Conservation (phyloP, 2,888 invertebrate genomes). For the Artemia sinica region DNA sequence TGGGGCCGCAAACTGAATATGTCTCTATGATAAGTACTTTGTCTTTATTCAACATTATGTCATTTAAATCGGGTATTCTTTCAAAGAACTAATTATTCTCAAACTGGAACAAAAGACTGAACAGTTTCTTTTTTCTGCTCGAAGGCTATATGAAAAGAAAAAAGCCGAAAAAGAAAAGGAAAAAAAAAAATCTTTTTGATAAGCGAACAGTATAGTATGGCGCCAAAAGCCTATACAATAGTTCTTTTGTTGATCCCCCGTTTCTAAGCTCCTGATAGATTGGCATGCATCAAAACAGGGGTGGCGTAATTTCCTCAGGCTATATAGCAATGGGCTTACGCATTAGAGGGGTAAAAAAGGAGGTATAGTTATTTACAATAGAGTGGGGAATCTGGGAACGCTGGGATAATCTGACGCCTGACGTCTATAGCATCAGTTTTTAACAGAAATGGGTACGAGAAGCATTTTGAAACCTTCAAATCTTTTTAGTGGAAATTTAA, state of each 20-base stretch:
- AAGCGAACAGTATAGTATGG: neutral
- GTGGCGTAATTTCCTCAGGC: neutral
- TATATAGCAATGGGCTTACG: too few relatives aligned
- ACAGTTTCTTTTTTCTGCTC: too few relatives aligned
- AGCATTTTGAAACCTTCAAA: constrained; percentile 12
- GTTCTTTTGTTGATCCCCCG: constrained; percentile 4
- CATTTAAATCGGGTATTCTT: too few relatives aligned
- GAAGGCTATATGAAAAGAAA: too few relatives aligned
- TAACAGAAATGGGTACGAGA: constrained; percentile 9
- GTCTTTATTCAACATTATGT: too few relatives aligned
- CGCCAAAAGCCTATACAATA: constrained; percentile 10
- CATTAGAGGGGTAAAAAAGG: constrained; percentile 5
- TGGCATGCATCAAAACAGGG: neutral
- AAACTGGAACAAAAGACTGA: too few relatives aligned
- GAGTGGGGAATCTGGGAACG: neutral
- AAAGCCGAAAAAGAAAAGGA: too few relatives aligned
- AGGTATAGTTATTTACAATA: constrained; percentile 13
- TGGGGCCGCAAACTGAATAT: too few relatives aligned
- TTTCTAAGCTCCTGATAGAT: neutral
- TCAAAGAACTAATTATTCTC: too few relatives aligned
- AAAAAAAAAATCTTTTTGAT: too few relatives aligned
- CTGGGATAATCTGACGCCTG: neutral
- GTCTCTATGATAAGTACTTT: too few relatives aligned
- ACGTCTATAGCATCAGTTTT: constrained; percentile 9
- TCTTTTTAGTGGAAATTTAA: neutral